Evolutionary conservation across 2,797 vertebrate genomes (phyloP), one percentile per base, ranked within the genome.

Genomic region (Pogoniulus pusillus): DNA sequence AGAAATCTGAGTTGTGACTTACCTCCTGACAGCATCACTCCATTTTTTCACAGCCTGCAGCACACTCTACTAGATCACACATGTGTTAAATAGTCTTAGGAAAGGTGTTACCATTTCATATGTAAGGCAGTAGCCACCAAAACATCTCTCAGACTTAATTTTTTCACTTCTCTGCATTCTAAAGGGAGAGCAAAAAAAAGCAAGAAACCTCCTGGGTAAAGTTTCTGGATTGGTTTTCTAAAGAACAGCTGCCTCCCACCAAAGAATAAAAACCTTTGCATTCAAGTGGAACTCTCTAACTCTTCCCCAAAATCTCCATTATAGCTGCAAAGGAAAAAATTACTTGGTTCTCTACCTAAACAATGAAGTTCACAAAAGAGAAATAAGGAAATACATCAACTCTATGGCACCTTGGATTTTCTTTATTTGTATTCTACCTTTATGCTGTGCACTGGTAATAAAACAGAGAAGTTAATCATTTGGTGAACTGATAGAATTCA

Each of bases 1-100:
- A 87, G 78, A 85, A 93, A 89, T 86, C 54, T 43, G 65, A 58
- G 41, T 53, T 93, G 81, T 66, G 68, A 84, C 32, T 82, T 77
- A 58, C 10, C 62, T 91, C 65, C 83, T 39, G 69, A 60, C 71
- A 68, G 16, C 87, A 76, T 23, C 43, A 13, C 59, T 89, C 66
- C 72, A 77, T 77, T 85, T 82, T 88, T 90, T 83, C 15, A 17
- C 75, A 69, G n/a, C 72, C 72, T 80, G 82, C 69, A 93, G 83
- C 88, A 86, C 4, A 6, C 51, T 74, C 58, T 85, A 16, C 75
- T 74, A 18, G 23, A 87, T 85, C 90, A 82, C 62, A 77, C 9
- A 7, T 80, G 76, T 77, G 62, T 70, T 82, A 82, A 86, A 74
- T 24, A 68, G 30, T 51, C 87, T 72, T 85, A 66, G 30, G 24